Base-by-base conservation (phyloP, 2,888 invertebrate species). In the Alsophila aescularia region DNA sequence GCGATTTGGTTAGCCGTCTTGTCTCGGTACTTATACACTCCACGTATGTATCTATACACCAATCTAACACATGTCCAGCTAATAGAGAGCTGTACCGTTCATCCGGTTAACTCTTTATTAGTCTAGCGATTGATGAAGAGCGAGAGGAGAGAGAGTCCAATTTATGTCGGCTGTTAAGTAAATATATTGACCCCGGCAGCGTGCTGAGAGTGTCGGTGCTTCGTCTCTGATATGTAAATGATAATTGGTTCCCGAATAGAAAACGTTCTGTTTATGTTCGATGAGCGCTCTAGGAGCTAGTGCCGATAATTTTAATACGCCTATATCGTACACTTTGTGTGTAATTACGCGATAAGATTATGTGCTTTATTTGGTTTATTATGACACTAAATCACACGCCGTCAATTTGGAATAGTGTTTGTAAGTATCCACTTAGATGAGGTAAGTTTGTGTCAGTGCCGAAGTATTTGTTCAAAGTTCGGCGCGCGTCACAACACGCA, bases 1-100 rank as follows among this genome's bases (percentile, higher is more conserved):
- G 87, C 87, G 87, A 89, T 90, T 90, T 87, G 88, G 89, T 88
- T 82, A 85, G 86, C 86, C 86, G 86, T 87, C 89, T 87, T 86
- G 87, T 89, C 89, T 89, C 81, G 85, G 86, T 88, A 86, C 85
- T 85, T 81, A 82, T 85, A 81, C 77, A 79, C 76, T 80, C 81
- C 86, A 83, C 80, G 82, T 86, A 87, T 85, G 86, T 81, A 77
- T 80, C 81, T 86, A 87, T 88, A 84, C 80, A 85, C 77, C 80
- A 79, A 85, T 85, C 84, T 81, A 79, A 72, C 73, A 70, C 63
- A 59, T 64, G 73, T 60, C 89, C 85, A 84, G 63, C 58, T 9
- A 56, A 69, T 60, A 37, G 45, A 68, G 87, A 81, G 42, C 87
- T 73, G 62, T 73, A 64, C 65, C 68, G 64, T 60, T 62, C 62